Conservation (phyloP, 2,888 invertebrate genomes). For the Mythimna pallens region DNA sequence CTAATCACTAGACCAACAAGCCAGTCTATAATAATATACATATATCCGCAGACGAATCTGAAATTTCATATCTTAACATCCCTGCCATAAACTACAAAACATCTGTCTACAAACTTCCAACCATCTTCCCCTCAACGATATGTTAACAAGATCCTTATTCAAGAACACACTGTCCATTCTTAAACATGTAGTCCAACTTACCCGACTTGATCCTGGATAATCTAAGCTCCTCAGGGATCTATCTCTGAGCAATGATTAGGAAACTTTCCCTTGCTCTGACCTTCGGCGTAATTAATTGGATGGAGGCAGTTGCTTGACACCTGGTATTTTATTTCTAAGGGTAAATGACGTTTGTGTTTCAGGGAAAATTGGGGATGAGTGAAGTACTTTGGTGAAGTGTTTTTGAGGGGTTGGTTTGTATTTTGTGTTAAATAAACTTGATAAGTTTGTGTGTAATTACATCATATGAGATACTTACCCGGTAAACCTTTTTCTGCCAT, state of each 20-base stretch:
- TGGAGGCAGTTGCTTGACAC: slow-evolving; percentile 52
- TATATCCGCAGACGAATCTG: neutral
- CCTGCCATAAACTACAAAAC: neutral
- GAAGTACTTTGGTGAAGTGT: slow-evolving; percentile 1
- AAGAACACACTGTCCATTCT: slow-evolving; percentile 41
- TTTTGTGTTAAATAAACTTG: no score
- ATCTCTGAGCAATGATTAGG: slow-evolving; percentile 59
- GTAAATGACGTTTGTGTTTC: slow-evolving; percentile 32
- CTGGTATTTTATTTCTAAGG: slow-evolving; percentile 46
- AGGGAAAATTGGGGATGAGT: neutral
- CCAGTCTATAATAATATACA: no score
- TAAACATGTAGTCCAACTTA: slow-evolving; percentile 57
- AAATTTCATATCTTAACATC: neutral
- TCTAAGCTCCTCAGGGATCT: slow-evolving; percentile 60
- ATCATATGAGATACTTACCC: no score
- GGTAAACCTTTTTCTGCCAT: no score
- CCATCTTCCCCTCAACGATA: slow-evolving; percentile 11
- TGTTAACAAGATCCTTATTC: slow-evolving; percentile 41
- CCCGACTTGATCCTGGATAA: slow-evolving; percentile 63
- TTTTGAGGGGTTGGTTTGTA: neutral
- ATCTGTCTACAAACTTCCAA: slow-evolving; percentile 6
- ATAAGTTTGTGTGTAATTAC: no score
- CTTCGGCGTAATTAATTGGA: slow-evolving; percentile 62
- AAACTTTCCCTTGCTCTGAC: slow-evolving; percentile 56
- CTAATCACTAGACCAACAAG: no score